Base-by-base conservation (phyloP, 2,797 vertebrate genomes). In the Leontocebus nigricollis region DNA sequence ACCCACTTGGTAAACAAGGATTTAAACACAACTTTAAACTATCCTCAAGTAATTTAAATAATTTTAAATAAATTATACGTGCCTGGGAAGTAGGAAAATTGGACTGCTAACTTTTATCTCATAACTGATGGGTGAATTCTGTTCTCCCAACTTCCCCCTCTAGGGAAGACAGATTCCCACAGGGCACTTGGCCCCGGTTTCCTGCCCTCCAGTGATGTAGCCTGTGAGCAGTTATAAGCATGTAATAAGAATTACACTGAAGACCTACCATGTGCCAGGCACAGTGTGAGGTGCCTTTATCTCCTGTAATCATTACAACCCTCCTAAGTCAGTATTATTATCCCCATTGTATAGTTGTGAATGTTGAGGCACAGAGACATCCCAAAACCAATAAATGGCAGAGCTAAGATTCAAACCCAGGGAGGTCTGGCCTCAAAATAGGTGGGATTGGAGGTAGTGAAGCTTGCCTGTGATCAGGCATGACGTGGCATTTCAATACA, bases 21-120 rank as follows among this genome's bases (percentile, higher is more conserved):
- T 70, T 93, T 85, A 94, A 92, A 50, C 46, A 70, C 15, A 80
- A 84, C 77, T 46, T 80, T 50, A 46, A 33, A 46, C 55, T 39
- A 36, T 50, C 44, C 27, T 44, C 26, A 83, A 86, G 86, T 75
- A 57, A 86, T 76, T 50, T 52, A 64, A 79, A 55, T 44, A 73
- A 57, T 83, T 76, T 50, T 52, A 64, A 79, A 55, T 44, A 73
- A 39, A 55, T 22, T 20, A 7, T 14, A 20, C 0, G 0, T 20
- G 33, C 39, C 67, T 27, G 11, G 14, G 39, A 67, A 82, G 39
- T 33, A 14, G 10, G 50, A 55, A 77, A 26, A 36, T 46, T 13
- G 6, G 7, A 26, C 46, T 80, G 22, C 61, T 33, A 30, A 61
- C 72, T 59, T 48, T 89, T 46, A 15, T 24, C 5, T 36, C 22